Conservation (phyloP, 2,113 vertebrate species). For the Gnathonemus echidnorhynchus region DNA sequence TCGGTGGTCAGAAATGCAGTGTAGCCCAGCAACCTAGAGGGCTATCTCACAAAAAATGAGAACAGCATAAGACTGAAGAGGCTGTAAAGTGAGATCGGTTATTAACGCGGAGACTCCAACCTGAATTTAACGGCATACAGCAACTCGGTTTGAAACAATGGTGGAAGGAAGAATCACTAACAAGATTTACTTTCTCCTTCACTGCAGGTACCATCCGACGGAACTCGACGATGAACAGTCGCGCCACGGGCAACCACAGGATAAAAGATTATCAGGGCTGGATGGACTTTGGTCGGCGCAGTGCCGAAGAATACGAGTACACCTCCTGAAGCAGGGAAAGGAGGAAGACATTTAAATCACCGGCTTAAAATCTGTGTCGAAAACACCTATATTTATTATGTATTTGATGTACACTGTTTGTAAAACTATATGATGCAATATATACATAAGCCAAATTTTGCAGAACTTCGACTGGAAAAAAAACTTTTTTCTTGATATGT, state of each 20-base stretch:
- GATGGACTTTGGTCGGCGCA: slow-evolving; percentile 98
- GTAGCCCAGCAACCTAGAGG: background rate
- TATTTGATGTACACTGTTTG: slow-evolving; percentile 76
- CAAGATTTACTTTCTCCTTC: slow-evolving; percentile 16
- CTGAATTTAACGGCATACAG: background rate
- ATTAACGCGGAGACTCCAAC: background rate
- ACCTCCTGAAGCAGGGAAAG: slow-evolving; percentile 66
- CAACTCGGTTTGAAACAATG: too few species aligned
- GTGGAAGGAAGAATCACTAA: background rate
- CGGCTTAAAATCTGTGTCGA: slow-evolving; percentile 56
- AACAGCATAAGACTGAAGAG: background rate
- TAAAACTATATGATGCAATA: slow-evolving; percentile 69
- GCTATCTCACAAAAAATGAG: background rate
- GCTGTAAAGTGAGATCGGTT: background rate
- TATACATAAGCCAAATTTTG: slow-evolving; percentile 74
- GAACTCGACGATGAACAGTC: slow-evolving; percentile 67
- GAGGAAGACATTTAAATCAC: slow-evolving; percentile 41
- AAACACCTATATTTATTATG: slow-evolving; percentile 68
- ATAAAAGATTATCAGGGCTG: slow-evolving; percentile 95
- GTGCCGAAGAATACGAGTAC: slow-evolving; percentile 87
- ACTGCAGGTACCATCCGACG: slow-evolving; percentile 70
- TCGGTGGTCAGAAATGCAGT: background rate
- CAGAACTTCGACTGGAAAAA: slow-evolving; percentile 60
- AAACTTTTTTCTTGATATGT: slow-evolving; percentile 31
- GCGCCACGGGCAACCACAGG: slow-evolving; percentile 70